Evolutionary conservation across 2,113 vertebrate species (phyloP), one percentile per base, ranked within the genome.

Genomic region (Rhea pennata): DNA sequence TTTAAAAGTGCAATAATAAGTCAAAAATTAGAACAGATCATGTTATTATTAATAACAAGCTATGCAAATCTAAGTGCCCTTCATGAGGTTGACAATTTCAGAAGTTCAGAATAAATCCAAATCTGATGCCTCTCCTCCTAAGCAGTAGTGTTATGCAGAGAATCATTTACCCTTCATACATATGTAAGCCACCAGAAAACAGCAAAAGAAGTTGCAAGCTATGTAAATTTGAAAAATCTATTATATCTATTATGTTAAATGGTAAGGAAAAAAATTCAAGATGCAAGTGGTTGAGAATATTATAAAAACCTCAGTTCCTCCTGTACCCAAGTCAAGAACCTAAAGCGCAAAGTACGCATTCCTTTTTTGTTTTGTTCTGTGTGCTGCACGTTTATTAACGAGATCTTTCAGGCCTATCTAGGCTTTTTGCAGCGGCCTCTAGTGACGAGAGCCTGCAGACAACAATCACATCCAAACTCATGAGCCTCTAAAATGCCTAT

Each of bases 191-290:
- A 88, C 62, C 54, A 84, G 71, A 69, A 94, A 94, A 74, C 7
- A 53, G 88, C 84, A 87, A 90, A 89, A 96, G 91, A 89, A 96
- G 92, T 73, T 83, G 64, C 77, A 83, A 91, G 62, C 84, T 58
- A 20, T 1, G 48, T 33, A 3, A 39, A 72, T 19, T 33, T 44
- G 20, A 10, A 11, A 39, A 65, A 82, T 4, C 62, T 40, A 62
- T 29, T 33, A 27, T 0, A 2, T 6, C 61, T 13, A 51, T 53
- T 6, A 23, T n/a, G 36, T 36, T 36, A 36, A 36, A 36, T 36
- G 36, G 36, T 11, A 56, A 15, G 11, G 44, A 7, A 24, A 33
- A 16, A 77, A 8, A 4, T 24, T 61, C 31, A 62, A 76, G 56
- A 51, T 9, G 15, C 9, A 20, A 59, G 19, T 2, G 36, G 11